A percentile compares a stretch with the other conserved stretches of the same genome.
These are phyloP conservation scores for Dendroctonus ponderosae DNA, from an alignment of 1,140 invertebrate species.

Conservation along the genomic window DNA sequence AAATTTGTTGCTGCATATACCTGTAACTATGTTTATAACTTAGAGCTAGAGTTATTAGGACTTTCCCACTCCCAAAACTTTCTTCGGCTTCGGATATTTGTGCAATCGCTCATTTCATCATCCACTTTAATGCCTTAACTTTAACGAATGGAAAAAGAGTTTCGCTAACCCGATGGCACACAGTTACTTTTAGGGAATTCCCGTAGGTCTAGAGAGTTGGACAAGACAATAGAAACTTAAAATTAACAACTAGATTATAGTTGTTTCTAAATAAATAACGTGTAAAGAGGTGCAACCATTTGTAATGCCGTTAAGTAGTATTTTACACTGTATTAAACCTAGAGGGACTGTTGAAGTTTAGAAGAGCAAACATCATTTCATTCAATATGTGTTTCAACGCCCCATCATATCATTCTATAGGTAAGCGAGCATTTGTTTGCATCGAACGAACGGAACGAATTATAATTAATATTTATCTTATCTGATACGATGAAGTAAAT, in stretches of 20 bases:
- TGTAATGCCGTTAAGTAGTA: no score
- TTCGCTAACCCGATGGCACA: not conserved
- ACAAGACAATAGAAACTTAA: constrained; percentile 31
- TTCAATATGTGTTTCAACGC: not conserved
- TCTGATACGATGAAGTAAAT: not conserved
- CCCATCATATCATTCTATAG: not conserved
- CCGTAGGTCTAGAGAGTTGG: constrained; percentile 19
- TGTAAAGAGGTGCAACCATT: not conserved
- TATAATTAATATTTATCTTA: not conserved
- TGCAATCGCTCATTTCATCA: not conserved
- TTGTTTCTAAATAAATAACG: not conserved
- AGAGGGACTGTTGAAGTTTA: not conserved
- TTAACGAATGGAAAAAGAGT: not conserved
- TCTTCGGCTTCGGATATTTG: not conserved
- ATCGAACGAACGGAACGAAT: no score
- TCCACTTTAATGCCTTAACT: not conserved
- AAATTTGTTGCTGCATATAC: constrained; percentile 24
- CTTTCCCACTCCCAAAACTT: not conserved
- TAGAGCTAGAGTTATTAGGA: constrained; percentile 1
- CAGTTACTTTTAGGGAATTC: constrained; percentile 5
- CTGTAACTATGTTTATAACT: constrained; percentile 24
- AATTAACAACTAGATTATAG: constrained; percentile 19
- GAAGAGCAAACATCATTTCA: not conserved
- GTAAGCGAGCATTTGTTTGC: not conserved
- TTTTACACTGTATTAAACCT: no score